Percentiles rank a stretch among this genome's conserved stretches.
These are phyloP conservation scores for Trigoniulus corallinus DNA, from an alignment of 1,140 invertebrate species.

Conservation along the genomic window DNA sequence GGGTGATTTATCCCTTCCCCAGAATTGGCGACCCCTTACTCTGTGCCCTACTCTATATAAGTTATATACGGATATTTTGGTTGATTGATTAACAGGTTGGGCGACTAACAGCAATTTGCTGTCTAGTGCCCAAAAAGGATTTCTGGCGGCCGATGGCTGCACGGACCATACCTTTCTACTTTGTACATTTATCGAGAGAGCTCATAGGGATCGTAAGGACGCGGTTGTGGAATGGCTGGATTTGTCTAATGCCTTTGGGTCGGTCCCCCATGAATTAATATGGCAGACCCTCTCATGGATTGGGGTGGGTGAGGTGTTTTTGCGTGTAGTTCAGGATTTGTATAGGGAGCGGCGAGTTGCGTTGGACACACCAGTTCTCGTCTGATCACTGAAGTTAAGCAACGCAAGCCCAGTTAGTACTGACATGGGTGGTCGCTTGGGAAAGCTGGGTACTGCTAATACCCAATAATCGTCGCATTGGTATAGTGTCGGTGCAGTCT, in stretches of 20 bases:
- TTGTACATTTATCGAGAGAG: constrained; percentile 5
- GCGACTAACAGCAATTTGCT: background rate
- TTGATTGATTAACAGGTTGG: constrained; percentile 2
- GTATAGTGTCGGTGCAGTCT: no score
- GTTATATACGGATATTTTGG: constrained; percentile 11
- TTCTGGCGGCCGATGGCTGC: constrained; percentile 12
- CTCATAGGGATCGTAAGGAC: constrained; percentile 7
- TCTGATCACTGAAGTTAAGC: no score
- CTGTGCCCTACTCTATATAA: constrained; percentile 9
- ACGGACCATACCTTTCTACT: constrained; percentile 10
- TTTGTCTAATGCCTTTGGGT: constrained; percentile 22
- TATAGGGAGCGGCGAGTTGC: no score
- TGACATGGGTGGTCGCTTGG: no score
- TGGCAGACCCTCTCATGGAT: constrained; percentile 7
- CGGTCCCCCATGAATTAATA: constrained; percentile 17
- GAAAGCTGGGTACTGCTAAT: no score
- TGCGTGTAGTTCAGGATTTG: constrained; percentile 1
- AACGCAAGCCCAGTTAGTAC: no score
- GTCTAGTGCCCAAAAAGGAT: constrained; percentile 15
- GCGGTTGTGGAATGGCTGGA: constrained; percentile 16
- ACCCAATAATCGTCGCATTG: no score
- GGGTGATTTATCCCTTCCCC: constrained; percentile 8
- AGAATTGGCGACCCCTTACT: constrained; percentile 17
- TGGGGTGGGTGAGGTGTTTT: constrained; percentile 5
- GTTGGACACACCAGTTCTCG: no score